Evolutionary conservation across 2,888 invertebrate species (phyloP).

Genomic region (Nomada flava): DNA sequence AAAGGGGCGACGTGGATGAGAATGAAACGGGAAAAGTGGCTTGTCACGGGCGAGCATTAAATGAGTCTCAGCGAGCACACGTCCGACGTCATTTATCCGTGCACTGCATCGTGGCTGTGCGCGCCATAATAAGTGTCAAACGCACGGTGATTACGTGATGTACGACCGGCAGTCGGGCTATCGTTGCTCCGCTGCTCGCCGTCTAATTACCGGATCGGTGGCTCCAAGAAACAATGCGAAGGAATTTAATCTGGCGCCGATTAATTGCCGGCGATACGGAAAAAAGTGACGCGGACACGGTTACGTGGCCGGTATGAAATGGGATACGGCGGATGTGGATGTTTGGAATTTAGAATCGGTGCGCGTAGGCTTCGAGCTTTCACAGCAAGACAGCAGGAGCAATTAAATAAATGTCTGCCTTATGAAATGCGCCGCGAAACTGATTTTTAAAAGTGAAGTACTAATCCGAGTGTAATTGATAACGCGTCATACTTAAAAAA

Average conservation of each 20-base stretch:
- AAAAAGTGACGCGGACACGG: conserved; percentile 41
- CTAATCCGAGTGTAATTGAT: not conserved
- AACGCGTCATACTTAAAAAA: too few species aligned
- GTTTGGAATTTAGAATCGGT: not conserved
- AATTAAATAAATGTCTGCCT: too few species aligned
- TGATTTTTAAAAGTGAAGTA: too few species aligned
- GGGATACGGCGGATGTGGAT: not conserved
- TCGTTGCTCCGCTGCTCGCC: conserved; percentile 35
- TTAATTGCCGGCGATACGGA: conserved; percentile 43
- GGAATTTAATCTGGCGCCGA: conserved; percentile 44
- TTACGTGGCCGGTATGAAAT: conserved; percentile 31
- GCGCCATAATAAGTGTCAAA: conserved; percentile 60
- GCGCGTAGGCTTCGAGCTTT: too few species aligned
- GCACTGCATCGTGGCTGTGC: conserved; percentile 45
- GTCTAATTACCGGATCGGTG: conserved; percentile 53
- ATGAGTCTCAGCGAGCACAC: conserved; percentile 43
- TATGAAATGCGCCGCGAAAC: too few species aligned
- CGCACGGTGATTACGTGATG: conserved; percentile 60
- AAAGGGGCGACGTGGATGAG: conserved; percentile 7
- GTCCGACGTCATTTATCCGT: conserved; percentile 54
- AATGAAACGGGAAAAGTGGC: conserved; percentile 35
- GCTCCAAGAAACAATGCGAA: conserved; percentile 40
- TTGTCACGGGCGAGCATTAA: conserved; percentile 33
- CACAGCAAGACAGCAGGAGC: too few species aligned
- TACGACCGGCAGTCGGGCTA: conserved; percentile 37